Evolutionary conservation across 2,888 invertebrate species (phyloP).

Genomic region (Lithodes maja): DNA sequence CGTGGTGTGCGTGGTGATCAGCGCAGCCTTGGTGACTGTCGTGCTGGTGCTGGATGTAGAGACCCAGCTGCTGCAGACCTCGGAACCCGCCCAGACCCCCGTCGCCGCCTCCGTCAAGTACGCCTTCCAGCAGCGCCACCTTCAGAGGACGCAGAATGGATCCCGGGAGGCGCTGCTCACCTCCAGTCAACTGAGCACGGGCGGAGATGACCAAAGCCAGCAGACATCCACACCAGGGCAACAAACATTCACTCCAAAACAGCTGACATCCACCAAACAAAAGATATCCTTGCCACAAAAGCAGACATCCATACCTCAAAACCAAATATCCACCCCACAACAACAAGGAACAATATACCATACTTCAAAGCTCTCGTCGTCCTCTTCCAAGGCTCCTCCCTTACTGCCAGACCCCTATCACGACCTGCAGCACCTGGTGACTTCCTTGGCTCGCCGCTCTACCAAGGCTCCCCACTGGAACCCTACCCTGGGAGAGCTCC

Average conservation of each 20-base stretch:
- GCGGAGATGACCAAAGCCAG: conserved; percentile 11
- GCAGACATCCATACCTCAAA: too few species aligned
- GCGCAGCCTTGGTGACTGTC: conserved; percentile 43
- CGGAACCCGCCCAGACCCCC: conserved; percentile 1
- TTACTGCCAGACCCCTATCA: conserved; percentile 22
- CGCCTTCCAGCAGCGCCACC: conserved; percentile 55
- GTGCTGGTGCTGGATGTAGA: conserved; percentile 44
- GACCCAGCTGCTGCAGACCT: conserved; percentile 12
- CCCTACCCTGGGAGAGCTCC: conserved; percentile 47
- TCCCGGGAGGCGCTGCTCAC: conserved; percentile 44
- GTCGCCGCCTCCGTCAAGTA: conserved; percentile 34
- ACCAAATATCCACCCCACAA: not conserved
- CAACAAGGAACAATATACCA: not conserved
- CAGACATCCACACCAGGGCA: not conserved
- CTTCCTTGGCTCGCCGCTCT: not conserved
- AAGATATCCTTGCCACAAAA: not conserved
- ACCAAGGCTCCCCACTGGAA: conserved; percentile 32
- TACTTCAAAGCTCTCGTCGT: too few species aligned
- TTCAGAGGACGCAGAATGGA: conserved; percentile 49
- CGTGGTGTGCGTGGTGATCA: conserved; percentile 28
- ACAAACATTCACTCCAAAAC: not conserved
- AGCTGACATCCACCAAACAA: not conserved
- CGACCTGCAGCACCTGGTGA: conserved; percentile 30
- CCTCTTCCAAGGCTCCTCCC: not conserved
- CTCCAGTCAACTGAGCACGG: conserved; percentile 30